Conservation (phyloP, 2,797 vertebrate species). For the Hyperoplus lanceolatus region DNA sequence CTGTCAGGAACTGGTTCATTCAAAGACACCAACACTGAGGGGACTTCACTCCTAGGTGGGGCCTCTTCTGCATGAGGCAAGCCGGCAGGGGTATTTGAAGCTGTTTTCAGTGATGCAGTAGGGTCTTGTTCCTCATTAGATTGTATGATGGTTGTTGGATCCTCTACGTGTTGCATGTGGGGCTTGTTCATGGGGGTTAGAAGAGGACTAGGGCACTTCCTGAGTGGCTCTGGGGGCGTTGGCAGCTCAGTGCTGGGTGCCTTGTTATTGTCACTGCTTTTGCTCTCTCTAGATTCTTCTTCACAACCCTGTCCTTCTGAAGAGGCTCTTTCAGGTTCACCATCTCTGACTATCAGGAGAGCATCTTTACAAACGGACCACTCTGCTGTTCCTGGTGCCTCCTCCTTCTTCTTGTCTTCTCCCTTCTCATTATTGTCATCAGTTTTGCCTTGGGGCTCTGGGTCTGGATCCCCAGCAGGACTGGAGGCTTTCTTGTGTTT, state of each 20-base stretch:
- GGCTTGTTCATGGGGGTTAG: conserved; percentile 62
- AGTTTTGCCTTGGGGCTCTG: conserved; percentile 19
- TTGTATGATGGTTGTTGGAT: neutral
- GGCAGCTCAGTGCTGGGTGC: conserved; percentile 8
- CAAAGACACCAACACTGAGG: conserved; percentile 27
- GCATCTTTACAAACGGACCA: conserved; percentile 16
- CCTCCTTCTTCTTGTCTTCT: conserved; percentile 39
- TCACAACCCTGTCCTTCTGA: conserved; percentile 29
- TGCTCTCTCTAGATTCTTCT: conserved; percentile 23
- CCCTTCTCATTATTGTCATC: conserved; percentile 52
- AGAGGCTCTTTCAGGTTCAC: conserved; percentile 14
- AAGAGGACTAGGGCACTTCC: conserved; percentile 54
- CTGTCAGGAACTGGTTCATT: conserved; percentile 42
- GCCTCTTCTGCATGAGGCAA: conserved; percentile 24
- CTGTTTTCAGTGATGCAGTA: neutral
- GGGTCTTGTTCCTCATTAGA: conserved; percentile 17
- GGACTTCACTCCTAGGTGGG: conserved; percentile 4
- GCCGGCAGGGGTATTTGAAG: conserved; percentile 17
- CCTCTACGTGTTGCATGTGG: neutral
- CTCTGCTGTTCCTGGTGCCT: conserved; percentile 43
- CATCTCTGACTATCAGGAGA: conserved; percentile 33
- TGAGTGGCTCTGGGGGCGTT: conserved; percentile 47
- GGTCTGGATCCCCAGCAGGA: conserved; percentile 7
- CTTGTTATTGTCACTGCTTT: conserved; percentile 3
- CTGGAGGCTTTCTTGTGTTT: conserved; percentile 79